A percentile compares a stretch with the other conserved stretches of the same genome.
phyloP scores from a whole-genome alignment of 2,888 invertebrate genomes.

The Onthophagus sagittarius region DNA sequence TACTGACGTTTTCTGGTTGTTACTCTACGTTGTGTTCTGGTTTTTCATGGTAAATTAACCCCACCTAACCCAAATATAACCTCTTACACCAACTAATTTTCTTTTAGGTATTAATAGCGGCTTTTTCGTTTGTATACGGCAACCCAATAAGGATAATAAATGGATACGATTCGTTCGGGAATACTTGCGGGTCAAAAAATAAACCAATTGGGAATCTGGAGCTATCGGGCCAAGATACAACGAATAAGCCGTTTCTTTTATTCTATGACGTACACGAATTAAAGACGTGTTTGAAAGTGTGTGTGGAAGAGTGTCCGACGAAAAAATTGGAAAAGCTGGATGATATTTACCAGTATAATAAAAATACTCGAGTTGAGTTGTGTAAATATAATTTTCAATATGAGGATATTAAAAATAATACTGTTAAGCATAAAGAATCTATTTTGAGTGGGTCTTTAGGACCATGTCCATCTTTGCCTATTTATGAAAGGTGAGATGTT shows the following conservation, averaged over 20 bases:
- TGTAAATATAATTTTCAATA: conserved; percentile 71
- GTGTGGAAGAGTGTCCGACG: conserved; percentile 84
- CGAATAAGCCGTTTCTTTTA: conserved; percentile 73
- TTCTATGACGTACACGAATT: conserved; percentile 79
- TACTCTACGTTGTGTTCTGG: conserved; percentile 76
- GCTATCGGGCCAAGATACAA: conserved; percentile 76
- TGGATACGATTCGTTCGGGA: conserved; percentile 92
- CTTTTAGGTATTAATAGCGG: conserved; percentile 73
- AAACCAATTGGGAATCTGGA: conserved; percentile 69
- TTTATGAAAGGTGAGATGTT: conserved; percentile 61
- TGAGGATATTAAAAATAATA: conserved; percentile 47
- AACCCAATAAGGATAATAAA: conserved; percentile 81
- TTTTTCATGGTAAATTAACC: conserved; percentile 68
- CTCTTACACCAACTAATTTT: conserved; percentile 20
- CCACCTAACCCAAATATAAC: conserved; percentile 8
- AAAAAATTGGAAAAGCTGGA: conserved; percentile 57
- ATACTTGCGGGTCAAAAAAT: conserved; percentile 88
- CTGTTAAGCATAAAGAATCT: conserved; percentile 32
- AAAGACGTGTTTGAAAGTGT: conserved; percentile 76
- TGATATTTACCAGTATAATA: conserved; percentile 71
- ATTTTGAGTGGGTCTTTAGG: conserved; percentile 54
- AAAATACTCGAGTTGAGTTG: conserved; percentile 67
- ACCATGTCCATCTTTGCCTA: conserved; percentile 76
- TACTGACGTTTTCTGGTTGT: conserved; percentile 80
- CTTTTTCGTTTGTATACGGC: conserved; percentile 84